Percentiles rank a stretch among this genome's conserved stretches.
phyloP scores from a whole-genome alignment of 2,888 invertebrate genomes.

The Callinectes sapidus region DNA sequence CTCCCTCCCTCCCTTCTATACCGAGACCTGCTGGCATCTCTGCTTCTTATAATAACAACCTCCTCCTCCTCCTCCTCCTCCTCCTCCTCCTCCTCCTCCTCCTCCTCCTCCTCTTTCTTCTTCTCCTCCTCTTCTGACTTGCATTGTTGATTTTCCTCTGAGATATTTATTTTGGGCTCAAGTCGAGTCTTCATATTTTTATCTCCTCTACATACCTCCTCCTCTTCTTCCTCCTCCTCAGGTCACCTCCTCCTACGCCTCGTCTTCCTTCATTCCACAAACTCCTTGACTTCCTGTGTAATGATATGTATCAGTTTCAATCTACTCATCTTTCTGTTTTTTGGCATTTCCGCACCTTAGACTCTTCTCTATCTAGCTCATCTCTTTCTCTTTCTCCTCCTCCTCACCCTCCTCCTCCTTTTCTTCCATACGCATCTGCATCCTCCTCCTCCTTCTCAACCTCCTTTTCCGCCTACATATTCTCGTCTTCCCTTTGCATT shows the following conservation, averaged over 20 bases:
- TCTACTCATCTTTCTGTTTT: no score
- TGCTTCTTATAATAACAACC: conserved; percentile 12
- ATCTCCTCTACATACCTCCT: background rate
- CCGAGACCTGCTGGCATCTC: conserved; percentile 15
- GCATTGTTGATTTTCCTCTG: conserved; percentile 16
- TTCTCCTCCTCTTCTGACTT: conserved; percentile 18
- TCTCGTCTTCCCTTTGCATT: background rate
- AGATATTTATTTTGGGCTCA: conserved; percentile 21
- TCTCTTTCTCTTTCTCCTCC: background rate
- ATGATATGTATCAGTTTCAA: background rate
- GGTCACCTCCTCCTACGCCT: background rate
- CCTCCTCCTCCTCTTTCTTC: background rate
- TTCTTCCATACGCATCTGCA: background rate
- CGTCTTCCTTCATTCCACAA: background rate
- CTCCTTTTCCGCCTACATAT: background rate
- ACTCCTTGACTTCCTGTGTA: background rate
- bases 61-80: conserved; percentile 1
- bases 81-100: background rate
- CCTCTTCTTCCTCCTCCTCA: background rate
- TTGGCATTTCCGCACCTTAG: no score
- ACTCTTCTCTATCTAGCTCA: background rate
- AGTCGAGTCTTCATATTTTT: conserved; percentile 5
- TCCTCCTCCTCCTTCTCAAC: background rate
- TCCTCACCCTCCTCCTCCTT: background rate
- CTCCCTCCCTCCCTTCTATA: background rate